A percentile compares a stretch with the other conserved stretches of the same genome.
phyloP scores from a whole-genome alignment of 2,113 vertebrate genomes.

The Gobio gobio region DNA sequence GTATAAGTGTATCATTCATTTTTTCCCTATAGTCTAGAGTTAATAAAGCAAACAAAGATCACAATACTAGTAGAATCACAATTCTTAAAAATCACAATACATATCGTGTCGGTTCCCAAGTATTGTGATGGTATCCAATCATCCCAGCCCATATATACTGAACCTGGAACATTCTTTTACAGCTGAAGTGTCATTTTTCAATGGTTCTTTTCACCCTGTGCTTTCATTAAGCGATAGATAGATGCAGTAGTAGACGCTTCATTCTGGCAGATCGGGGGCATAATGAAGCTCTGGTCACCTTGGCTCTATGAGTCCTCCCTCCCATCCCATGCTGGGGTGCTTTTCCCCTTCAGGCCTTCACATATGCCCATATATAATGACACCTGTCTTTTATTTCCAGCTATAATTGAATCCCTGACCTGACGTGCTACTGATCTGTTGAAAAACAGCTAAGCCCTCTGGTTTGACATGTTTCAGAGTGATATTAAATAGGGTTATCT shows the following conservation, averaged over 20 bases:
- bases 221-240: constrained; percentile 1
- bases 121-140: too few relatives aligned
- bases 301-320: constrained; percentile 20
- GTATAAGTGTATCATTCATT: too few relatives aligned
- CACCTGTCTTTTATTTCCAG: not conserved
- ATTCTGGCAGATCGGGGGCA: constrained; percentile 47
- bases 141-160: too few relatives aligned
- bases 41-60: too few relatives aligned
- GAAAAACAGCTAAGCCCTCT: not conserved
- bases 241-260: not conserved
- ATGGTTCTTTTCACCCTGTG: not conserved
- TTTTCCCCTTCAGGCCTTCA: constrained; percentile 40
- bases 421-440: constrained; percentile 9
- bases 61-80: too few relatives aligned
- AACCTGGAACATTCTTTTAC: not conserved
- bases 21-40: too few relatives aligned
- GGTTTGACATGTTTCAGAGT: not conserved
- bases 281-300: constrained; percentile 44
- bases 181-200: not conserved
- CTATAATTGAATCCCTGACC: constrained; percentile 26
- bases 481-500: not conserved
- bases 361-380: constrained; percentile 1
- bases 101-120: too few relatives aligned
- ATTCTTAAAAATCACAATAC: too few relatives aligned
- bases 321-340: constrained; percentile 33